Conservation (phyloP, 2,797 vertebrate genomes). For the Leptoclinus maculatus region DNA sequence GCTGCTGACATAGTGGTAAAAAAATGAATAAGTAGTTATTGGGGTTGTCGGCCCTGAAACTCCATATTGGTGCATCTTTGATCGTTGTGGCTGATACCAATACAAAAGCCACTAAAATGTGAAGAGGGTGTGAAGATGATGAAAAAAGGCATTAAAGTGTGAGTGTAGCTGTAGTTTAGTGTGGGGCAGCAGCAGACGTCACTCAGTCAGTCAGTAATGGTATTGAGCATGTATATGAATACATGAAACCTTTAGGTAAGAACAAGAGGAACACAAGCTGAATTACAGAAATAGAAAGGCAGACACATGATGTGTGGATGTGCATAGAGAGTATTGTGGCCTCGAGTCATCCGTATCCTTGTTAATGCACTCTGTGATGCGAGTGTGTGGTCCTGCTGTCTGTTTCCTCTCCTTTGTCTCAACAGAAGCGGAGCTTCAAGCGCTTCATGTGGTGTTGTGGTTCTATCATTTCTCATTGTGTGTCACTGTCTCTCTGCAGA, state of each 20-base stretch:
- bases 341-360: neutral
- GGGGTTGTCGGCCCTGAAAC: neutral
- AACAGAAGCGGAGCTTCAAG: neutral
- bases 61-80: neutral
- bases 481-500: slow-evolving; percentile 75
- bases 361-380: neutral
- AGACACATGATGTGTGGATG: no score
- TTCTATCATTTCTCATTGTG: slow-evolving; percentile 1
- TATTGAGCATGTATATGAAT: no score
- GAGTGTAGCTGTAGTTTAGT: neutral
- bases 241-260: no score
- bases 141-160: neutral
- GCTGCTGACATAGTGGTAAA: neutral
- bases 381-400: neutral
- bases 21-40: neutral
- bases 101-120: neutral
- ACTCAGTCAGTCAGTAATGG: no score
- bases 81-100: neutral
- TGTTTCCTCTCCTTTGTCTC: neutral
- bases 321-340: no score
- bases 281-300: no score
- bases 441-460: neutral
- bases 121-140: neutral
- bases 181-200: no score
- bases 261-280: no score